Percentiles rank a stretch among this genome's conserved stretches.
Conservation (phyloP, 2,888 invertebrate genomes). For the Meta bourneti region DNA sequence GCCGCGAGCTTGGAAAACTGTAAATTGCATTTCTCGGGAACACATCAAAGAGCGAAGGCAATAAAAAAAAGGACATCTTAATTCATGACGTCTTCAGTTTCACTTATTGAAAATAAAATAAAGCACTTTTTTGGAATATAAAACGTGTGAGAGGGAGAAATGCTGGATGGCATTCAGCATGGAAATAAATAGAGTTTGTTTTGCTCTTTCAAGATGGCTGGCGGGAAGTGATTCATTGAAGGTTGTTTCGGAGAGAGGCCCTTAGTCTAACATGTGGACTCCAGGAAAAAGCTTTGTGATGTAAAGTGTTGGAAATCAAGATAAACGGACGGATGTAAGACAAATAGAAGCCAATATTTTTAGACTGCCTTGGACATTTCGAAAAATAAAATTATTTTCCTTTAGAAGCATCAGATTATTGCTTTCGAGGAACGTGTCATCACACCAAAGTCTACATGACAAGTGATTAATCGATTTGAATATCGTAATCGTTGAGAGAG, state of each 20-base stretch:
- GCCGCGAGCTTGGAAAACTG: slow-evolving; percentile 34
- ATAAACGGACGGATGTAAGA: not conserved
- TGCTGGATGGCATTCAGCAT: slow-evolving; percentile 18
- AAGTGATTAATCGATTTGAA: too few relatives aligned
- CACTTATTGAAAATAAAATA: slow-evolving; percentile 29
- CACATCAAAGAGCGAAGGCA: not conserved
- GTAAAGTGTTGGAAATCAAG: slow-evolving; percentile 1
- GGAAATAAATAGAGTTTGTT: slow-evolving; percentile 49
- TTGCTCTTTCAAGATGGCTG: not conserved
- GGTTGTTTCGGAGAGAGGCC: slow-evolving; percentile 11
- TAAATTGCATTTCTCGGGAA: slow-evolving; percentile 47
- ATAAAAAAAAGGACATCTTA: slow-evolving; percentile 26
- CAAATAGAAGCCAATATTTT: not conserved
- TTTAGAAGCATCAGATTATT: too few relatives aligned
- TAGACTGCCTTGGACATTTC: not conserved
- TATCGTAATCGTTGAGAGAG: too few relatives aligned
- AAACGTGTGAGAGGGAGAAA: slow-evolving; percentile 25
- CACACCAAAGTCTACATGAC: too few relatives aligned
- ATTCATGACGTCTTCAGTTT: slow-evolving; percentile 63
- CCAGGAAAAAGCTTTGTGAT: not conserved
- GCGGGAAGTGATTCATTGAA: slow-evolving; percentile 44
- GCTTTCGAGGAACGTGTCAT: too few relatives aligned
- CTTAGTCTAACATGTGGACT: slow-evolving; percentile 32
- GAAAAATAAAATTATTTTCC: not conserved
- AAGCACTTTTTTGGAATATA: not conserved